phyloP scores from a whole-genome alignment of 2,888 invertebrate genomes.

The Himalopsyche anomala region DNA sequence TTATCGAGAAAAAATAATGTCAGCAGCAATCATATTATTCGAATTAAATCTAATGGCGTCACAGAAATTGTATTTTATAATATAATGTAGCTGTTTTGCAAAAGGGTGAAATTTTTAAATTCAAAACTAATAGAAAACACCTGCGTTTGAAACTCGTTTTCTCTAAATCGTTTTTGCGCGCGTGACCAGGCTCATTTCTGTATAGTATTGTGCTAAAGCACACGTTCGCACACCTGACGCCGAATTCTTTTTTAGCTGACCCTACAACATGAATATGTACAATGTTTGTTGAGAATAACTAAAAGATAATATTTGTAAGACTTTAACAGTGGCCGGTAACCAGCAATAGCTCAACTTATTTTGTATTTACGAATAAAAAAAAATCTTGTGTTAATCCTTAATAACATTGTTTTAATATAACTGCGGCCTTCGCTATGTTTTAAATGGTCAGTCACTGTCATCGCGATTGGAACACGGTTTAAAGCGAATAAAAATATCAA shows the following conservation, averaged over 20 bases:
- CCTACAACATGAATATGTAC: slow-evolving; percentile 1
- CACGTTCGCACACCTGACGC: not conserved
- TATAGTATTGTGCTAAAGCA: not conserved
- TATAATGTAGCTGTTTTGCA: not conserved
- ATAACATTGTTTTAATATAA: too few relatives aligned
- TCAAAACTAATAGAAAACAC: slow-evolving; percentile 36
- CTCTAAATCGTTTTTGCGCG: slow-evolving; percentile 37
- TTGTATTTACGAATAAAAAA: too few relatives aligned
- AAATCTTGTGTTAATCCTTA: too few relatives aligned
- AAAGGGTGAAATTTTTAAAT: slow-evolving; percentile 23
- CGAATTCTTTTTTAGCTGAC: not conserved
- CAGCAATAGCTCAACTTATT: too few relatives aligned
- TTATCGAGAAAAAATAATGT: too few relatives aligned
- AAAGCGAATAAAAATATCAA: too few relatives aligned
- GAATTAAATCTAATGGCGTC: not conserved
- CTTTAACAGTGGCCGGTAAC: too few relatives aligned
- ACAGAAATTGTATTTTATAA: not conserved
- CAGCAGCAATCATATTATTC: not conserved
- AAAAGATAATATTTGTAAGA: too few relatives aligned
- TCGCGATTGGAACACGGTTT: too few relatives aligned
- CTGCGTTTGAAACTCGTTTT: slow-evolving; percentile 31
- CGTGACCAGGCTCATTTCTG: slow-evolving; percentile 22
- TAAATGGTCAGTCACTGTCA: too few relatives aligned
- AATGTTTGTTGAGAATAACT: not conserved
- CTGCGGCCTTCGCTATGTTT: too few relatives aligned